Evolutionary conservation across 2,113 vertebrate genomes (phyloP), one percentile per base, ranked within the genome.

Genomic region (Bostrychus sinensis): DNA sequence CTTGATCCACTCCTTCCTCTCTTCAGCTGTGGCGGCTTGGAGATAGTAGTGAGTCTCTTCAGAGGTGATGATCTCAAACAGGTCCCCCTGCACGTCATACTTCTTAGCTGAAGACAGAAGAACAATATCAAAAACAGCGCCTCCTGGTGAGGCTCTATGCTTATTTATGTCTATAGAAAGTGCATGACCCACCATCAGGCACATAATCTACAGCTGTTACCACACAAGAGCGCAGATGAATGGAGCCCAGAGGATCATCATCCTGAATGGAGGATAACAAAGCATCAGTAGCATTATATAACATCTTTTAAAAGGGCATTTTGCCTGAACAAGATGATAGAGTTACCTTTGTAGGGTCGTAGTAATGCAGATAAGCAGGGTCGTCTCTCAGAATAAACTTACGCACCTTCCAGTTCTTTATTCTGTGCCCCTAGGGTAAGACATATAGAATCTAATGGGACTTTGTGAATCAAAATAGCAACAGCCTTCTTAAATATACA

Each of bases 361-460:
- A 98, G 80, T 99, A 99, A 76, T 99, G 97, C 62, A 99, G 83
- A 51, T 93, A 99, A 0, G 97, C 96, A n/a, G 97, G 97, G 61
- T 99, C 94, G 1, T 98, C 95, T 81, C 97, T 92, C 48, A 99
- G 90, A 43, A 96, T 83, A 59, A 99, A 99, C 70, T 99, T 99
- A 5, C 97, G 92, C 61, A 99, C 97, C 88, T 99, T 99, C 97
- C 97, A 99, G 88, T 98, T 99, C 88, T 96, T 98, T 63, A 95
- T 93, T 62, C 92, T 87, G 37, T 99, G 97, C 9, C 97, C 97
- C 97, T 99, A 56, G 74, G 46, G 69, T 20, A 22, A 36, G 25
- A 51, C 7, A 51, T 4, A n/a, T 32, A 9, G 1, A 12, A 39
- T 2, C 10, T 5, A 17, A 32, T 28, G 23, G 26, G 23, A 26